Evolutionary conservation across 2,888 invertebrate species (phyloP).

Genomic region (Hydrotaea cyrtoneurina): DNA sequence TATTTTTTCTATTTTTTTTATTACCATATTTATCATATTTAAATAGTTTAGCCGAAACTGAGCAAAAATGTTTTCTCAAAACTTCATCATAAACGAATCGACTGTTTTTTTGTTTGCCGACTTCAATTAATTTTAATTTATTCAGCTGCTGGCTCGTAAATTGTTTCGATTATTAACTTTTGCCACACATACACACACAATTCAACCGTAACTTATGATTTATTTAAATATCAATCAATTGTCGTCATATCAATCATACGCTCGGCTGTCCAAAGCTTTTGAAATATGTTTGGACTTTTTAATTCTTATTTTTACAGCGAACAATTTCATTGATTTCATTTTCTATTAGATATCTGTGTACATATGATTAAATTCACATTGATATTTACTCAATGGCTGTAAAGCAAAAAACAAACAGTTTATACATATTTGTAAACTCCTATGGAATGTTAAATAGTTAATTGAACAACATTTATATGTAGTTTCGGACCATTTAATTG

Average conservation of each 20-base stretch:
- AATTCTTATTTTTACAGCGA: neutral
- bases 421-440: neutral
- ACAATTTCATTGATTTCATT: neutral
- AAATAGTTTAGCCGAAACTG: too few relatives aligned
- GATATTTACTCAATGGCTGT: neutral
- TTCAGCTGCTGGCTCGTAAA: neutral
- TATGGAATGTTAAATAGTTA: neutral
- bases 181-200: neutral
- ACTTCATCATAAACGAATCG: too few relatives aligned
- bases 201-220: constrained; percentile 28
- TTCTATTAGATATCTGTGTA: constrained; percentile 17
- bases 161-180: neutral
- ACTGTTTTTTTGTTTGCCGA: too few relatives aligned
- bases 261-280: constrained; percentile 8
- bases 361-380: too few relatives aligned
- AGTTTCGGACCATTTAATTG: neutral
- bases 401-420: too few relatives aligned
- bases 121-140: too few relatives aligned
- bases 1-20: too few relatives aligned
- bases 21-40: too few relatives aligned
- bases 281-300: neutral
- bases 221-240: constrained; percentile 22
- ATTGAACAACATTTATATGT: neutral
- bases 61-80: too few relatives aligned
- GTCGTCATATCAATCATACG: constrained; percentile 54